phyloP scores from a whole-genome alignment of 1,140 invertebrate species.

The Frieseomelitta varia region DNA sequence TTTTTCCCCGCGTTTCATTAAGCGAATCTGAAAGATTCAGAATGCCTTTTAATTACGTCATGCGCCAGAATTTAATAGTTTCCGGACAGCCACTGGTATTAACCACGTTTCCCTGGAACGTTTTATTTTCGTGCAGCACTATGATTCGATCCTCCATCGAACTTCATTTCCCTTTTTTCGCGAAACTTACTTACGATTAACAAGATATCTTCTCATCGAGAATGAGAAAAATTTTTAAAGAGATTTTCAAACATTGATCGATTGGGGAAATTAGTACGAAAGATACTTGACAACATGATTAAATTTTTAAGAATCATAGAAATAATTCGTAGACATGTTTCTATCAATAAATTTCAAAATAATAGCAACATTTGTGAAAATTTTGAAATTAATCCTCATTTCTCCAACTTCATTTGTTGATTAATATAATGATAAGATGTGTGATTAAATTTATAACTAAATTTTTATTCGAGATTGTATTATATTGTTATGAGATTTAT shows the following conservation, averaged over 20 bases:
- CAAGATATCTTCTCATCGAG: not conserved
- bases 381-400: not conserved
- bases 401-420: no score
- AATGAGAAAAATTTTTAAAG: not conserved
- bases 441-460: no score
- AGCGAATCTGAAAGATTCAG: slow-evolving; percentile 34
- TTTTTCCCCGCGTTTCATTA: slow-evolving; percentile 19
- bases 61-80: slow-evolving; percentile 23
- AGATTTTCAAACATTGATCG: not conserved
- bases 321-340: not conserved
- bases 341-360: no score
- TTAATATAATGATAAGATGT: no score
- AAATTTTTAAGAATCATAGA: not conserved
- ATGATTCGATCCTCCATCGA: not conserved
- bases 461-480: no score
- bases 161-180: not conserved
- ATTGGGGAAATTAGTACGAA: not conserved
- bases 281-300: not conserved
- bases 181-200: not conserved
- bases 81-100: slow-evolving; percentile 5
- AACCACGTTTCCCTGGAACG: not conserved
- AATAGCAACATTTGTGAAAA: not conserved
- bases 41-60: slow-evolving; percentile 28
- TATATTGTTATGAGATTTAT: no score
- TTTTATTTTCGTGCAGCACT: not conserved